phyloP scores from a whole-genome alignment of 2,797 vertebrate species.

The Brachymystax lenok region DNA sequence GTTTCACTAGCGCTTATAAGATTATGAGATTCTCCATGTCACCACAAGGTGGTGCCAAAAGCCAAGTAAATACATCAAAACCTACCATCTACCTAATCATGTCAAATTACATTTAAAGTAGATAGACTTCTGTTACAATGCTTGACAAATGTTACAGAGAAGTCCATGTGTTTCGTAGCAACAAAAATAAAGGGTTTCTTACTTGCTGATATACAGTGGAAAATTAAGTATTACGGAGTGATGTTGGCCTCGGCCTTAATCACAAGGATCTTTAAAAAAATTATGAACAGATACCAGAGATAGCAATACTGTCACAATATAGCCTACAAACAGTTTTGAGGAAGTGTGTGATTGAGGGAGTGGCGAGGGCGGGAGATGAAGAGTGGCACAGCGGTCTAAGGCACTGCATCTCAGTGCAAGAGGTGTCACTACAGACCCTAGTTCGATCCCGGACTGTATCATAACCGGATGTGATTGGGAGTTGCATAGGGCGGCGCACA shows the following conservation, averaged over 20 bases:
- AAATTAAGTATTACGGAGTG: not conserved
- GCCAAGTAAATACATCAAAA: conserved; percentile 5
- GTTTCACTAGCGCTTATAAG: conserved; percentile 35
- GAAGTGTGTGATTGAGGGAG: not conserved
- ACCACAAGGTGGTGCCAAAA: conserved; percentile 61
- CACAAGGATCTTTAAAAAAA: not conserved
- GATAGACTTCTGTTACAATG: not conserved
- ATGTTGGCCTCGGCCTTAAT: not conserved
- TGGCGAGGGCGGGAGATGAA: not conserved
- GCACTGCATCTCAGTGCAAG: no score
- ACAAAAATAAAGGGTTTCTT: not conserved
- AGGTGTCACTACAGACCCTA: no score
- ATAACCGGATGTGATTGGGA: no score
- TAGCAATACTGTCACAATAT: not conserved
- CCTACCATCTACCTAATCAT: not conserved
- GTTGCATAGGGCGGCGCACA: no score
- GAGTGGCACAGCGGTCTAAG: no score
- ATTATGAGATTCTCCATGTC: not conserved
- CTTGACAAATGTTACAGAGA: not conserved
- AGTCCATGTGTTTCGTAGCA: not conserved
- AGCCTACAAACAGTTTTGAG: not conserved
- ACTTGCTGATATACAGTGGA: not conserved
- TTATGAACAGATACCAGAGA: not conserved
- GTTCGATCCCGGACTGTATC: no score
- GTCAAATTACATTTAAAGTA: not conserved